These are phyloP conservation scores for Notothenia rossii DNA, from an alignment of 2,113 vertebrate genomes.

Conservation along the genomic window DNA sequence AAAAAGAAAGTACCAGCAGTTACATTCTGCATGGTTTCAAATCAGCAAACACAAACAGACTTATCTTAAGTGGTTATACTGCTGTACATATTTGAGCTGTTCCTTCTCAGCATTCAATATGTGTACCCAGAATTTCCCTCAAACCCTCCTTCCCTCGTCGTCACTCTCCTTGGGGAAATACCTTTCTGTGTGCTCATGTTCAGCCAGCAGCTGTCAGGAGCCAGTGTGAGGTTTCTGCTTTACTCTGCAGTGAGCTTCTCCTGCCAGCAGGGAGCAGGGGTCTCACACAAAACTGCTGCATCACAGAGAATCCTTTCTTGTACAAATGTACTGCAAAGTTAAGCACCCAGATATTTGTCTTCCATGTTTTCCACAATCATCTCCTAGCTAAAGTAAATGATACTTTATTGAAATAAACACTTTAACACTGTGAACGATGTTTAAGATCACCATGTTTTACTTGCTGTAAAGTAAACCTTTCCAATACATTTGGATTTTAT, in stretches of 20 bases:
- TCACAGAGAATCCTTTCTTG: slow-evolving; percentile 20
- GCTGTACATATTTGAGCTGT: slow-evolving; percentile 27
- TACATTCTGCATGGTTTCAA: background rate
- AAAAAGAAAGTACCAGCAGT: background rate
- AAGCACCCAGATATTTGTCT: background rate
- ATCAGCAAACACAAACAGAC: background rate
- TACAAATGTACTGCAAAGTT: slow-evolving; percentile 24
- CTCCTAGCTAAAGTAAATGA: background rate
- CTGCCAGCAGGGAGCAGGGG: slow-evolving; percentile 63
- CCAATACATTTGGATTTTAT: background rate
- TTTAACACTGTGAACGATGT: background rate
- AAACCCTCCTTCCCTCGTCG: slow-evolving; percentile 8
- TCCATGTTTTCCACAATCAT: background rate
- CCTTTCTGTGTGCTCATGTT: slow-evolving; percentile 46
- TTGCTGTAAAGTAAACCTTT: background rate
- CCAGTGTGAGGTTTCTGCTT: slow-evolving; percentile 9
- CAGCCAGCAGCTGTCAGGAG: slow-evolving; percentile 50
- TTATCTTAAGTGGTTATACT: background rate
- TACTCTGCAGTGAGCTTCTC: slow-evolving; percentile 30
- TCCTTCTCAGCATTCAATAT: slow-evolving; percentile 18
- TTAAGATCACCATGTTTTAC: background rate
- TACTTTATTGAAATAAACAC: background rate
- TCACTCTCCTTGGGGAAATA: slow-evolving; percentile 58
- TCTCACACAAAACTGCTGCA: slow-evolving; percentile 54
- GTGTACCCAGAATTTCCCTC: background rate